Base-by-base conservation (phyloP, 2,113 vertebrate genomes). In the Fregetta grallaria region DNA sequence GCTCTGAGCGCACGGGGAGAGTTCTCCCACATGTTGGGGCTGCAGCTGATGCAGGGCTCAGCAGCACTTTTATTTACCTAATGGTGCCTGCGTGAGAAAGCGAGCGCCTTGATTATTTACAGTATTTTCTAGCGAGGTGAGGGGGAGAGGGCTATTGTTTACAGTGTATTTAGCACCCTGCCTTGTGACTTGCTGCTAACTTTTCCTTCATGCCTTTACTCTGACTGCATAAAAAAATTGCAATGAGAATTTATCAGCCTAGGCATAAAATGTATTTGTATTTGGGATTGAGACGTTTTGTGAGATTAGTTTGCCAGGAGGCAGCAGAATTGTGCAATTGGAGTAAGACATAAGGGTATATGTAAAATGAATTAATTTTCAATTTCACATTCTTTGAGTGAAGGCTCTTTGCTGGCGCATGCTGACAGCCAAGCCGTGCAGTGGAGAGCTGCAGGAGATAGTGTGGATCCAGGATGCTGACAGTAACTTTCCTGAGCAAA, bases 21-120 rank as follows among this genome's bases (percentile, higher is more conserved):
- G 93, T 94, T 95, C 95, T 93, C 91, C 89, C 92, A 90, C 7
- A 77, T 88, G 44, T 77, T 86, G 94, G 92, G 83, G 34, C 86
- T 77, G 93, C 90, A 87, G 94, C 96, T 92, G 66, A 97, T 89
- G 95, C 44, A 14, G 83, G 79, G 88, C 42, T 79, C 26, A 32
- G 87, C 80, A 83, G 65, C 63, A 23, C 80, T 94, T 96, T 76
- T 29, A 55, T 76, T 95, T 94, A 88, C 83, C 78, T 9, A 10
- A n/a, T 40, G 58, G 75, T 45, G 86, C 63, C 82, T 13, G 4
- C 56, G 66, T 47, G 88, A 82, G 65, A 97, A 90, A 91, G 68
- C 36, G 66, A 80, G 94, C 15, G 34, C 88, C 90, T 63, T 44
- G 49, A 6, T 70, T 82, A 17, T 75, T 80, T 52, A 45, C 58